Evolutionary conservation across 2,888 invertebrate species (phyloP).

Genomic region (Homarus gammarus): DNA sequence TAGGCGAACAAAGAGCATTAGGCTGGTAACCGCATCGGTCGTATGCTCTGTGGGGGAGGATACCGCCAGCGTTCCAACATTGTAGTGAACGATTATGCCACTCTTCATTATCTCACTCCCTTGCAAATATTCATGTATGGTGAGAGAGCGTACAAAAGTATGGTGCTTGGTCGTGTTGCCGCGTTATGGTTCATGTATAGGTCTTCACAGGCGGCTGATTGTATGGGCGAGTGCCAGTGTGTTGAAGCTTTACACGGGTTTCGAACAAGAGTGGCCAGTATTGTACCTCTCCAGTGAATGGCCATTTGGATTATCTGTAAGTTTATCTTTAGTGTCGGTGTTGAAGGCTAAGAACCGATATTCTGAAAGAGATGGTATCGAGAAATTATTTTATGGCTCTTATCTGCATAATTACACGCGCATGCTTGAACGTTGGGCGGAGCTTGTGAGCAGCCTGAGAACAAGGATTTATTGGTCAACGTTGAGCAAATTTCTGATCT

Average conservation of each 20-base stretch:
- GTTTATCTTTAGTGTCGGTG: conserved; percentile 17
- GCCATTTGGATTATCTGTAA: neutral
- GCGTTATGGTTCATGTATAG: neutral
- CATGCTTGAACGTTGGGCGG: neutral
- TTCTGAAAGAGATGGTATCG: conserved; percentile 16
- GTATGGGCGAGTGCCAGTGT: neutral
- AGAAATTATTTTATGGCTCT: neutral
- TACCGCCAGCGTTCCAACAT: neutral
- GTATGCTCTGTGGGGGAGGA: neutral
- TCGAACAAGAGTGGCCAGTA: neutral
- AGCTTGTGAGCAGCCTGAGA: neutral
- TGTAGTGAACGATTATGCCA: neutral
- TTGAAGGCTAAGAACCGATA: neutral
- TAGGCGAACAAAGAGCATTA: conserved; percentile 23
- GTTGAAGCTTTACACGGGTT: neutral
- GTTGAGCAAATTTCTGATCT: too few species aligned
- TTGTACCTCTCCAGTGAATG: neutral
- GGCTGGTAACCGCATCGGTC: conserved; percentile 6
- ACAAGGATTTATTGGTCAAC: too few species aligned
- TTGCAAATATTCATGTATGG: neutral
- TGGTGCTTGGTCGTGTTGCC: too few species aligned
- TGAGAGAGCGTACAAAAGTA: too few species aligned
- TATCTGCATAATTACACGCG: conserved; percentile 10
- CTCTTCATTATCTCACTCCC: neutral
- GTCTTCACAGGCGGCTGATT: neutral